Base-by-base conservation (phyloP, 2,888 invertebrate genomes). In the Ceriagrion tenellum region DNA sequence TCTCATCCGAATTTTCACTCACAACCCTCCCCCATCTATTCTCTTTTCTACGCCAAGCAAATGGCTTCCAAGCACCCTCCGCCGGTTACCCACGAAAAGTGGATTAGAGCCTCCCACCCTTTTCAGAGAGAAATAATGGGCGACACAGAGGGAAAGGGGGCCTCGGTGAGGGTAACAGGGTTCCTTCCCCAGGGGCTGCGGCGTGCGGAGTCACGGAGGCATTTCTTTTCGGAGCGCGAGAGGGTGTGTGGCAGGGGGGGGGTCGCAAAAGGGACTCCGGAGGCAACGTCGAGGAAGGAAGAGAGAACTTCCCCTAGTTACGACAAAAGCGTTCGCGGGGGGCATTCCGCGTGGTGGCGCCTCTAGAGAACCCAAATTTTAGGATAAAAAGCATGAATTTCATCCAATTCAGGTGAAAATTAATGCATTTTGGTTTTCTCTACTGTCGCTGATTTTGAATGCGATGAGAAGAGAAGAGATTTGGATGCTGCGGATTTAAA, bases 41-140 rank as follows among this genome's bases (percentile, higher is more conserved):
- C 35, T 81, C 35, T 81, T 81, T 35, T 35, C 81, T 81, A 35
- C 30, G n/a, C 30, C 74, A n/a, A 74, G 74, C 74, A 30, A 74
- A 74, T 30, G 81, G 35, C 81, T 81, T 81, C 35, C 81, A 35
- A 26, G 81, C 81, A 81, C 35, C 81, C 81, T 35, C 81, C 18
- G 81, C 81, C 35, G 81, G 81, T 81, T 81, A 16, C 35, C 81
- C 81, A 35, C 81, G 81, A 16, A 81, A 81, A 81, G 81, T 81
- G 81, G 81, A 81, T 81, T 81, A 81, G 35, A 35, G 81, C 59
- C 59, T 1, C 81, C 81, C 81, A 81, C 81, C 81, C 81, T 81
- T 47, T 81, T 81, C 81, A 81, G 81, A 8, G 81, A 81, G 81
- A 81, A 81, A 81, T 81, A 81, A 81, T 81, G 81, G 81, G 81